Conservation (phyloP, 2,888 invertebrate species). For the Chloroclysta siterata region DNA sequence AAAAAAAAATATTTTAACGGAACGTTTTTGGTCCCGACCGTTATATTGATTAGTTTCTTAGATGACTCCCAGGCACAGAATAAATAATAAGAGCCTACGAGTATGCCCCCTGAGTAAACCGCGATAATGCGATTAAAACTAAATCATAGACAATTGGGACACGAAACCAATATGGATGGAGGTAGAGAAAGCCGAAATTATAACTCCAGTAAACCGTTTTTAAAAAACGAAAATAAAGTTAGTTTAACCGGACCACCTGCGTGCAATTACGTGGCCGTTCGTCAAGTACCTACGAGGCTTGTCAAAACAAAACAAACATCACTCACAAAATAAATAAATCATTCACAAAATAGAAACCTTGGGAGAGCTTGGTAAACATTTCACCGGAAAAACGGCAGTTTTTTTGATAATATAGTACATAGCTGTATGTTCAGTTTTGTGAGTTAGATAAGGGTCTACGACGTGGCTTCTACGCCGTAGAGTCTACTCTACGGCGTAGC, state of each 20-base stretch:
- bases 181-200: no score
- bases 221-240: conserved; percentile 1
- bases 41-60: no score
- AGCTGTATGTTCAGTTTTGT: not conserved
- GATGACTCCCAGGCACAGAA: no score
- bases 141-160: no score
- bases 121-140: no score
- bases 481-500: conserved; percentile 5
- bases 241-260: conserved; percentile 16
- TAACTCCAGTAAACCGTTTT: not conserved
- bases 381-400: not conserved
- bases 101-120: no score
- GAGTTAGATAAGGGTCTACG: not conserved
- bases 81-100: no score
- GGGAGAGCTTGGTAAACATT: conserved; percentile 41
- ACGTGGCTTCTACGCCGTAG: not conserved
- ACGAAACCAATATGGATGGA: no score
- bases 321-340: conserved; percentile 3
- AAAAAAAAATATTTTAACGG: no score
- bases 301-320: conserved; percentile 43
- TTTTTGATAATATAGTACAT: not conserved
- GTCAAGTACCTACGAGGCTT: conserved; percentile 39
- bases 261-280: conserved; percentile 44
- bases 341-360: conserved; percentile 42
- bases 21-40: no score